Evolutionary conservation across 2,888 invertebrate genomes (phyloP).

Genomic region (Craniophora ligustri): DNA sequence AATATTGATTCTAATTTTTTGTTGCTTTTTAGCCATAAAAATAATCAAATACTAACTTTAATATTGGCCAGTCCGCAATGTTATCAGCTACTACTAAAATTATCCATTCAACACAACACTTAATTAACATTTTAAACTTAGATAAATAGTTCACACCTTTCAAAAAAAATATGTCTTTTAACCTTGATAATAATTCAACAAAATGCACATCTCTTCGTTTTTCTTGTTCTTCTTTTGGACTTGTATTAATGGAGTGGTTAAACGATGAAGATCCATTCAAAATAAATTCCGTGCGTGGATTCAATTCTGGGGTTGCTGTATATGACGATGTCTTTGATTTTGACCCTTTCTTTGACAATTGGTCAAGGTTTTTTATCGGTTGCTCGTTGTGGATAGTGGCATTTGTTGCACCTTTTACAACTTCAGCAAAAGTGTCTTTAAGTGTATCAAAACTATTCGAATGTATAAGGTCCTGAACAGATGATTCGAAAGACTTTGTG

Average conservation of each 20-base stretch:
- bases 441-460: background rate
- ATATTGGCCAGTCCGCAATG: constrained; percentile 21
- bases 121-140: constrained; percentile 3
- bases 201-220: background rate
- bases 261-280: background rate
- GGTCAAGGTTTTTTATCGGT: background rate
- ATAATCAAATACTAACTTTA: constrained; percentile 5
- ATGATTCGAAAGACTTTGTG: background rate
- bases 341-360: background rate
- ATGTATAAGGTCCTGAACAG: background rate
- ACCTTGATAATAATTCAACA: background rate
- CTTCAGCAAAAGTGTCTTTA: background rate
- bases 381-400: background rate
- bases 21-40: background rate
- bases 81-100: constrained; percentile 1
- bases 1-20: constrained; percentile 1
- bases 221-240: background rate
- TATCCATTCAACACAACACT: constrained; percentile 5
- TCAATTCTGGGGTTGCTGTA: background rate
- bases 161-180: constrained; percentile 24
- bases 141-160: background rate
- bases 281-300: no score
- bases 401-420: background rate
- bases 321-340: background rate
- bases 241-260: background rate